These are phyloP conservation scores for Leptodactylus fuscus DNA, from an alignment of 2,113 vertebrate species.

Conservation along the genomic window DNA sequence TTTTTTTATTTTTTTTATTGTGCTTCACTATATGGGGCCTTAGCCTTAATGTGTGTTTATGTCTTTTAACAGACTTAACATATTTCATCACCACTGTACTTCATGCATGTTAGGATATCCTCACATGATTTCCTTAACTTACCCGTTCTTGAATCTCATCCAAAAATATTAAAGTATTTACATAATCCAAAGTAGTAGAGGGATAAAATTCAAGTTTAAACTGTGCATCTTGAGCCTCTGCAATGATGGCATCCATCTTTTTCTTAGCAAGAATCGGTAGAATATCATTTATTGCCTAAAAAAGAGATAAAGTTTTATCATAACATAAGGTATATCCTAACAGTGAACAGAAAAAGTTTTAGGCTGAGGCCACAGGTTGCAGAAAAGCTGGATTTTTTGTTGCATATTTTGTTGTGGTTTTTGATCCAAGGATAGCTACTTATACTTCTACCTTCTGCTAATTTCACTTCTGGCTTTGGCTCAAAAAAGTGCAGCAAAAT, in stretches of 20 bases:
- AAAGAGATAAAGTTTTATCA: no score
- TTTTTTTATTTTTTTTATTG: no score
- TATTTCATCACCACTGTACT: background rate
- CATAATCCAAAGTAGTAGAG: slow-evolving; percentile 76
- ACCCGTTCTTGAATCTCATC: slow-evolving; percentile 85
- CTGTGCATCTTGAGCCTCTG: slow-evolving; percentile 79
- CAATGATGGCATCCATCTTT: slow-evolving; percentile 78
- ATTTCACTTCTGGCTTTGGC: no score
- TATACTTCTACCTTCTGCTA: no score
- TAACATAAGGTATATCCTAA: no score
- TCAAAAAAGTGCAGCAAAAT: no score
- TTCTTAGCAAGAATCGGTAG: slow-evolving; percentile 78
- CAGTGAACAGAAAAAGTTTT: no score
- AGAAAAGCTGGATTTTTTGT: no score
- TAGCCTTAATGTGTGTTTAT: background rate
- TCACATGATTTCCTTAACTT: slow-evolving; percentile 57
- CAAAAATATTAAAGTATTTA: slow-evolving; percentile 79
- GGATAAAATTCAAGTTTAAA: slow-evolving; percentile 78
- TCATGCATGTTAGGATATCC: background rate
- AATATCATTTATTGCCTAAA: slow-evolving; percentile 79
- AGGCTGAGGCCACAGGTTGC: no score
- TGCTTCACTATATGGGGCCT: no score
- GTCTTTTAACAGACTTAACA: background rate
- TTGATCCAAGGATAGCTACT: no score
- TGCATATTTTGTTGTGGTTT: no score